Base-by-base conservation (phyloP, 1,140 invertebrate genomes). In the Monomorium pharaonis region DNA sequence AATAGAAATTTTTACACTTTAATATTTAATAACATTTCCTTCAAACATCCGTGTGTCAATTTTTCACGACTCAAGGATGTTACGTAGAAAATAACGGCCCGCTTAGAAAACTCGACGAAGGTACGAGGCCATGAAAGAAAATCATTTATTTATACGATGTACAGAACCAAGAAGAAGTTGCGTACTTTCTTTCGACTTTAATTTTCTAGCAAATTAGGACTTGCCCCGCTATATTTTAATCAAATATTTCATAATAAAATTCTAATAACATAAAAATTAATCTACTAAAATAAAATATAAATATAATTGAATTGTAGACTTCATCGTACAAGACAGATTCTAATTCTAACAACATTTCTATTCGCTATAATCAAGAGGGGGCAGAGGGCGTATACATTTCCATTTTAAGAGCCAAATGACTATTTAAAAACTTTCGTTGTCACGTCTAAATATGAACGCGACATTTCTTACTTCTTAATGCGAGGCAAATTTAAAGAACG, bases 61-160 rank as follows among this genome's bases (percentile, higher is more conserved):
- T 72, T 58, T 72, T 60, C 49, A 21, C 33, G 9, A 72, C 30
- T 70, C 65, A 16, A 81, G 14, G 30, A 80, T 37, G 47, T 70
- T 58, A 44, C 18, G 24, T 27, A 16, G 30, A 42, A n/a, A 65
- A 54, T 74, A 85, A 85, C 44, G 27, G 56, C 44, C 30, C n/a
- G 33, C 51, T 54, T 37, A 62, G 58, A 85, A 80, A 77, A 85
- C 54, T 74, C 83, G 77, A n/a, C 47, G 27, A 37, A 42, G 12
- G 18, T 27, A 44, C 44, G 54, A 37, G 62, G n/a, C 37, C n/a
- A 24, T 24, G 56, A 44, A n/a, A 30, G n/a, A 7, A 62, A 60
- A 87, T 72, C 49, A 65, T 65, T 77, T 87, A 85, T 72, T 87
- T 87, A 87, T 78, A 49, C 58, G 37, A 62, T 27, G 10, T 69